Evolutionary conservation across 2,113 vertebrate genomes (phyloP), one percentile per base, ranked within the genome.

Genomic region (Ceratotherium simum): DNA sequence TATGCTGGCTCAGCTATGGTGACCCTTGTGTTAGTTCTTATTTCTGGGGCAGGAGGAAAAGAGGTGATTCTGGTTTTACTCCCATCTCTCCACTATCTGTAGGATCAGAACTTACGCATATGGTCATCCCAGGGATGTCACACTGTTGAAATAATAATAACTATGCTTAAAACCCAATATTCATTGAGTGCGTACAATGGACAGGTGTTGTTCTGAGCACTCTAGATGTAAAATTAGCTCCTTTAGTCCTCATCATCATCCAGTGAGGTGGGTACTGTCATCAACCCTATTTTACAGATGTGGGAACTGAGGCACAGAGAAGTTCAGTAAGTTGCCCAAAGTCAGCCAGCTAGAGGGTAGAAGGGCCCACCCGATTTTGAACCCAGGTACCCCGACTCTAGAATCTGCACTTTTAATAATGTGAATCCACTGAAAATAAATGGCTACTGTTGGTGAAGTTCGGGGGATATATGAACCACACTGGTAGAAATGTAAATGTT

Each of bases 371-470:
- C 48, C 69, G 60, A 65, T 16, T 90, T 92, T 87, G 58, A 84
- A 76, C 29, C 13, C 14, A 60, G 58, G 11, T 39, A 18, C 31
- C 12, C 60, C 84, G 33, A 16, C 65, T 67, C 42, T 72, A 11
- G 33, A 83, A 72, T 92, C 56, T 86, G 33, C 85, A n/a, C 39
- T 91, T 95, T 81, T 90, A 85, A 79, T 64, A 64, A 86, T 56
- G 36, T 67, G 78, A 72, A 69, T 84, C 39, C 46, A 29, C 16
- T 31, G 36, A 79, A 84, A 25, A 65, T 82, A 60, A 92, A 46
- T 83, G 36, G 23, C 42, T 97, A 9, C 62, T 82, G 21, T 92
- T 76, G 69, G 36, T 67, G 79, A 84, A 76, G 36, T 81, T 87
- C 46, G 91, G 64, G 39, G 39, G 33, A 76, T 65, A 11, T 46